Evolutionary conservation across 2,888 invertebrate species (phyloP).

Genomic region (Drosophila differens): DNA sequence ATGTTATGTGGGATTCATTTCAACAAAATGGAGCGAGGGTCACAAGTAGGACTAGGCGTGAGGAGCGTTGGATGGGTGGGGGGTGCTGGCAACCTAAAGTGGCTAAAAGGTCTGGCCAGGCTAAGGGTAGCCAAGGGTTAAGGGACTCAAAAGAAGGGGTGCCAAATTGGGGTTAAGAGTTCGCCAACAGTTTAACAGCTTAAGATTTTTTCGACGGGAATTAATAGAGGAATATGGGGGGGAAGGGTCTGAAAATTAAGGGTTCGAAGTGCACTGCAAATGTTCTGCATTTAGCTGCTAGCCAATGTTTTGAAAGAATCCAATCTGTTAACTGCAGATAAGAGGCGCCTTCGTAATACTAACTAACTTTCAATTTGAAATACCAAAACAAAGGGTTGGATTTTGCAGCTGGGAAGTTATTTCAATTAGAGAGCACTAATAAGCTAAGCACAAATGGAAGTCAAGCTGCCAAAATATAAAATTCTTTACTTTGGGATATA

Average conservation of each 20-base stretch:
- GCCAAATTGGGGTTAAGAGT: conserved; percentile 60
- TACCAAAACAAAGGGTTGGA: neutral
- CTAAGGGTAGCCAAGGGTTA: conserved; percentile 5
- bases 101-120: conserved; percentile 1
- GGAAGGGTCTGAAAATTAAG: neutral
- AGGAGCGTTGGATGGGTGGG: neutral
- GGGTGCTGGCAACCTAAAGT: neutral
- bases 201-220: conserved; percentile 36
- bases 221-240: neutral
- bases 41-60: neutral
- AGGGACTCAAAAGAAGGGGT: conserved; percentile 29
- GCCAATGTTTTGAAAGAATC: neutral
- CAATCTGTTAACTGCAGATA: neutral
- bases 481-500: neutral
- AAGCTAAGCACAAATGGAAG: neutral
- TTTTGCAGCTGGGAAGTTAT: neutral
- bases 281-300: conserved; percentile 33
- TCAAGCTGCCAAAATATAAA: neutral
- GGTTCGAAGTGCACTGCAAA: conserved; percentile 5
- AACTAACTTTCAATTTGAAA: neutral
- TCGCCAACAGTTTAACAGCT: conserved; percentile 56
- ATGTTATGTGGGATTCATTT: conserved; percentile 53
- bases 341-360: neutral
- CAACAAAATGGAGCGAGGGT: conserved; percentile 2
- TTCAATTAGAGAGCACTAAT: neutral